A percentile compares a stretch with the other conserved stretches of the same genome.
Evolutionary conservation across 2,888 invertebrate species (phyloP).

Genomic region (Agrypnus murinus): DNA sequence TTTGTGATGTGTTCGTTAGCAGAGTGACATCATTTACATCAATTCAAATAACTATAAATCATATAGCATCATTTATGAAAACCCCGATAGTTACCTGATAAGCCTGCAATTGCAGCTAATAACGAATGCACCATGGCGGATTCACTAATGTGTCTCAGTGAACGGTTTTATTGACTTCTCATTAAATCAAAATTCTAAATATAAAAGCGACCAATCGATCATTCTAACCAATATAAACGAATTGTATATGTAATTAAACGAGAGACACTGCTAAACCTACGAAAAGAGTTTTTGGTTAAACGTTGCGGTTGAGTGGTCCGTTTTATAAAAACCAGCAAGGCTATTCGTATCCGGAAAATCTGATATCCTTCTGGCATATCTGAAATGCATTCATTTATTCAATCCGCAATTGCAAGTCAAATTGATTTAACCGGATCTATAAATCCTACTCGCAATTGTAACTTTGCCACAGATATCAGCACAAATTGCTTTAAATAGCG

Average conservation of each 20-base stretch:
- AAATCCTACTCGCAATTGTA: conserved; percentile 31
- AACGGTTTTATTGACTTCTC: conserved; percentile 29
- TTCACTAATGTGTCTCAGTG: conserved; percentile 24
- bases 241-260: background rate
- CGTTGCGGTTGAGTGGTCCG: background rate
- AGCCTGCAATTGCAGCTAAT: conserved; percentile 26
- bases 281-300: background rate
- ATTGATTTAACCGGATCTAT: conserved; percentile 46
- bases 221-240: background rate
- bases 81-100: conserved; percentile 35
- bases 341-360: background rate
- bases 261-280: no score
- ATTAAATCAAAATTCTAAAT: conserved; percentile 20
- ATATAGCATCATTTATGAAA: conserved; percentile 22
- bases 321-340: conserved; percentile 4
- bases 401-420: conserved; percentile 44
- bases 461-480: conserved; percentile 20
- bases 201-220: conserved; percentile 14
- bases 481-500: conserved; percentile 24
- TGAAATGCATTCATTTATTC: conserved; percentile 37
- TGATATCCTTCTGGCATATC: conserved; percentile 32
- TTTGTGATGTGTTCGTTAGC: conserved; percentile 36
- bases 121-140: conserved; percentile 28
- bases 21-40: conserved; percentile 43
- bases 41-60: conserved; percentile 43